These are phyloP conservation scores for Thomomys bottae DNA, from an alignment of 2,113 vertebrate species.

Conservation along the genomic window DNA sequence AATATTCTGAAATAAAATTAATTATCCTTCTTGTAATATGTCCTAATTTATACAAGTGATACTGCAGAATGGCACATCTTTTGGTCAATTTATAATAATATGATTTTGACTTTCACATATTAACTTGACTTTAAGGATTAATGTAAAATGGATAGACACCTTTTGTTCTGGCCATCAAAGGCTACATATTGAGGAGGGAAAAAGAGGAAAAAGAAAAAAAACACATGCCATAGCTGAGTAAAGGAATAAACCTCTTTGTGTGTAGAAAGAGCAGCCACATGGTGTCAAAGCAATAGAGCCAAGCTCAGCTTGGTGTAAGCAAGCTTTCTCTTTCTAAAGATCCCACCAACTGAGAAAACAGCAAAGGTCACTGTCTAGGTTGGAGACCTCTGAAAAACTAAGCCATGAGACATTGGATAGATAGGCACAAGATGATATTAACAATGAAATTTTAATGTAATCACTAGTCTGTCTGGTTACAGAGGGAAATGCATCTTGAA, in stretches of 20 bases:
- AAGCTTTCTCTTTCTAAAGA: slow-evolving; percentile 75
- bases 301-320: slow-evolving; percentile 71
- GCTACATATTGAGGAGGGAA: not conserved
- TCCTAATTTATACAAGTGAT: slow-evolving; percentile 29
- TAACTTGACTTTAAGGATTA: slow-evolving; percentile 23
- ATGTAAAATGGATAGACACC: slow-evolving; percentile 37
- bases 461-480: slow-evolving; percentile 54
- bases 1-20: slow-evolving; percentile 55
- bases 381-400: slow-evolving; percentile 76
- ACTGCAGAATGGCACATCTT: not conserved
- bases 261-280: slow-evolving; percentile 56
- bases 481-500: slow-evolving; percentile 57
- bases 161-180: slow-evolving; percentile 18
- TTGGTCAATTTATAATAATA: slow-evolving; percentile 25
- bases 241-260: slow-evolving; percentile 66
- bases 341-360: slow-evolving; percentile 70
- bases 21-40: slow-evolving; percentile 48
- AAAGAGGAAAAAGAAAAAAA: not conserved
- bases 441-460: slow-evolving; percentile 68
- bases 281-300: slow-evolving; percentile 66
- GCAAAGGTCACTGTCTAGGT: slow-evolving; percentile 84
- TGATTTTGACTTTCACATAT: slow-evolving; percentile 17
- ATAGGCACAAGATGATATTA: slow-evolving; percentile 54
- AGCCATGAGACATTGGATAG: slow-evolving; percentile 64
- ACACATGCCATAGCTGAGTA: slow-evolving; percentile 52